These are phyloP conservation scores for Atlantisia rogersi DNA, from an alignment of 2,113 vertebrate genomes.

Conservation along the genomic window DNA sequence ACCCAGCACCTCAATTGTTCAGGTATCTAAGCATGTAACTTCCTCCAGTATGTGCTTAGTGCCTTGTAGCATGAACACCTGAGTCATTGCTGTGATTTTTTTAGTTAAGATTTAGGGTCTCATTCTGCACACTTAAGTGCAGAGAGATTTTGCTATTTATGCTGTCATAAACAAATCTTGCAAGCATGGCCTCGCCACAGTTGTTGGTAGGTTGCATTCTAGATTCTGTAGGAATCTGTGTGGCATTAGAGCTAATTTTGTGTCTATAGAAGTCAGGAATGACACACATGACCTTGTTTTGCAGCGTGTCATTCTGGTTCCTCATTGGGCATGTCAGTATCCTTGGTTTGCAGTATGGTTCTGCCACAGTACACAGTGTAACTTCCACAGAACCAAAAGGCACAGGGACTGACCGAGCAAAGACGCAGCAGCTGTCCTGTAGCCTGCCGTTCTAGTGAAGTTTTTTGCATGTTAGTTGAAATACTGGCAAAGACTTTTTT, in stretches of 20 bases:
- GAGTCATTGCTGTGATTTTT: background rate
- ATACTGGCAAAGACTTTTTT: background rate
- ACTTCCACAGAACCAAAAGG: background rate
- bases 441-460: background rate
- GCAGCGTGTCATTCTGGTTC: background rate
- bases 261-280: background rate
- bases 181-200: background rate
- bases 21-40: background rate
- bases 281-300: background rate
- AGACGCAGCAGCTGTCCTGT: background rate
- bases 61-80: background rate
- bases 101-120: background rate
- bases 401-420: background rate
- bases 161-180: background rate
- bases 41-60: background rate
- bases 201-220: background rate
- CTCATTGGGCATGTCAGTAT: accelerated
- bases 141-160: background rate
- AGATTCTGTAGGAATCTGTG: background rate
- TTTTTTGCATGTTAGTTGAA: background rate
- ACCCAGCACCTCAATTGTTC: background rate
- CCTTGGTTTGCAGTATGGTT: background rate
- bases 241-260: background rate
- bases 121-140: background rate
- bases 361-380: background rate